Evolutionary conservation across 2,113 vertebrate genomes (phyloP).

Genomic region (Microcebus jonahi): DNA sequence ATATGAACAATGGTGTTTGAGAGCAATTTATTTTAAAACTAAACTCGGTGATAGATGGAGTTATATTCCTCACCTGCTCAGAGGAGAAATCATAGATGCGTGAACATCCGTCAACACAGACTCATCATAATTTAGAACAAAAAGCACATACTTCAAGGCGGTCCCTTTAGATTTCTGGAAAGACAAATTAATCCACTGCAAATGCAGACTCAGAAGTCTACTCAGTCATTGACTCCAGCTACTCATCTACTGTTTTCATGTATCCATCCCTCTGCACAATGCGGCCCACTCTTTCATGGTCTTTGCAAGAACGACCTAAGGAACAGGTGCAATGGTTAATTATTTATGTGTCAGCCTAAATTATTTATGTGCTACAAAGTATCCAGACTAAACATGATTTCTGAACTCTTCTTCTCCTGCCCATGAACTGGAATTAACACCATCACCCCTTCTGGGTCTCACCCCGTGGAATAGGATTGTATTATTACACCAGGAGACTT

Average conservation of each 20-base stretch:
- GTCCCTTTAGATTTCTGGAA: not conserved
- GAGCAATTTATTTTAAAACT: not conserved
- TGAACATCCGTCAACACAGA: not conserved
- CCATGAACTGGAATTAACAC: not conserved
- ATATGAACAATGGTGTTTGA: not conserved
- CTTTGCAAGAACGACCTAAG: not conserved
- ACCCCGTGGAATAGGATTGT: not conserved
- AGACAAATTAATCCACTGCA: not conserved
- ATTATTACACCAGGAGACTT: not conserved
- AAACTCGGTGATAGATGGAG: not conserved
- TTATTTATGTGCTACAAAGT: too few species aligned
- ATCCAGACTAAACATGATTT: not conserved
- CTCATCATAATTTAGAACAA: not conserved
- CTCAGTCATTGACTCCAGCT: not conserved
- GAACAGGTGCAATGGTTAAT: not conserved
- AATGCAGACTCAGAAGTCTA: not conserved
- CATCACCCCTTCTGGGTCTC: not conserved
- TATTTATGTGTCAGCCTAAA: not conserved
- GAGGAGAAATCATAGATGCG: fast-evolving
- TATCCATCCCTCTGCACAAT: not conserved
- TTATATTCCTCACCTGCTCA: fast-evolving
- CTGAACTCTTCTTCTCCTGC: not conserved
- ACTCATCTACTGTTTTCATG: fast-evolving
- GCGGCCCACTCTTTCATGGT: not conserved
- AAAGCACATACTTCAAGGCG: not conserved